phyloP scores from a whole-genome alignment of 2,113 vertebrate genomes.

The Seriola quinqueradiata region DNA sequence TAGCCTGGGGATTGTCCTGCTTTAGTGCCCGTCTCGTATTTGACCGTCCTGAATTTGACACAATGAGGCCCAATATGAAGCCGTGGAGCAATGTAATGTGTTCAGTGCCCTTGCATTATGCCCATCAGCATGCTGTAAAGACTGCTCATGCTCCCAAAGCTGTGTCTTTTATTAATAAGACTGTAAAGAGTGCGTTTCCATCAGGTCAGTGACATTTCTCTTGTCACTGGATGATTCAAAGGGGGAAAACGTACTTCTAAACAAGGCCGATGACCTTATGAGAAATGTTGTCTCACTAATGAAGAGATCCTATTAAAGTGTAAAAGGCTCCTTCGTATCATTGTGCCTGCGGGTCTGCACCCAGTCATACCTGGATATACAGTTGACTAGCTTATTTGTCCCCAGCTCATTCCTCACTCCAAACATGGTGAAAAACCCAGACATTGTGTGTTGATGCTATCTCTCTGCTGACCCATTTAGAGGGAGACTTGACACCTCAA shows the following conservation, averaged over 20 bases:
- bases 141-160: not conserved
- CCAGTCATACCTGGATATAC: conserved; percentile 8
- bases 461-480: conserved; percentile 35
- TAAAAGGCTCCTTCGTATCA: conserved; percentile 19
- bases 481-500: conserved; percentile 21
- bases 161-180: not conserved
- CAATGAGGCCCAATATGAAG: not conserved
- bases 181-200: no score
- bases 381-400: conserved; percentile 14
- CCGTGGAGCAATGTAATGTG: not conserved
- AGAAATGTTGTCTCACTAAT: conserved; percentile 41
- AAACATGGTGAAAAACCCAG: conserved; percentile 35
- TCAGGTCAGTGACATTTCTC: not conserved
- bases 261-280: conserved; percentile 16
- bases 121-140: not conserved
- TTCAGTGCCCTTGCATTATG: not conserved
- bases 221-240: conserved; percentile 22
- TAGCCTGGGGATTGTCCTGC: not conserved
- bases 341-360: conserved; percentile 22
- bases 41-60: not conserved
- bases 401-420: conserved; percentile 21
- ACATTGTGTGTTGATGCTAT: conserved; percentile 16
- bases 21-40: not conserved
- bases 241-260: not conserved
- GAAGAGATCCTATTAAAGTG: conserved; percentile 39